Evolutionary conservation across 1,140 invertebrate species (phyloP).

Genomic region (Nixonia krombeini): DNA sequence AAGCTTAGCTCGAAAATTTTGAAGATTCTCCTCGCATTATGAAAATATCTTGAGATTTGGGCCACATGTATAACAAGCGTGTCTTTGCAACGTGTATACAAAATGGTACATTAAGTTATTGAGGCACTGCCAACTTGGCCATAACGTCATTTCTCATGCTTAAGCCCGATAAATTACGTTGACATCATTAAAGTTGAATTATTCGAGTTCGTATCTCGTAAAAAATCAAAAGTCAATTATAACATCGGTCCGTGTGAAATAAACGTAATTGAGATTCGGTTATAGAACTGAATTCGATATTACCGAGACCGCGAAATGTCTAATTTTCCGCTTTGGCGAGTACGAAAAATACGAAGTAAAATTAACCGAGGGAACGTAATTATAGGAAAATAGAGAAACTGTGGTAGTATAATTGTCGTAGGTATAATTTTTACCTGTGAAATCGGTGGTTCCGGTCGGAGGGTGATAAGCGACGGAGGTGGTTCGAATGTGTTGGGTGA

Average conservation of each 20-base stretch:
- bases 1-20: slow-evolving; percentile 18
- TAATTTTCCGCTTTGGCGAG: too few species aligned
- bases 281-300: too few species aligned
- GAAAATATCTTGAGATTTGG: slow-evolving; percentile 41
- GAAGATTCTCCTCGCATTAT: slow-evolving; percentile 29
- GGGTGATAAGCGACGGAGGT: slow-evolving; percentile 79
- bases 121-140: slow-evolving; percentile 35
- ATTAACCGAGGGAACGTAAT: too few species aligned
- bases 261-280: too few species aligned
- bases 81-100: slow-evolving; percentile 30
- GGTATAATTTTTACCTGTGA: slow-evolving; percentile 73
- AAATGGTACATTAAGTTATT: slow-evolving; percentile 31
- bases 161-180: slow-evolving; percentile 27
- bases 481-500: slow-evolving; percentile 70
- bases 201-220: too few species aligned
- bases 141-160: slow-evolving; percentile 21
- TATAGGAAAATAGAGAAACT: too few species aligned
- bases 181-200: too few species aligned
- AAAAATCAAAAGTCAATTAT: too few species aligned
- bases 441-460: slow-evolving; percentile 79
- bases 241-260: too few species aligned
- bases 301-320: too few species aligned
- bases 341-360: too few species aligned
- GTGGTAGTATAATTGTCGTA: too few species aligned
- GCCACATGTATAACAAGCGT: slow-evolving; percentile 30